phyloP scores from a whole-genome alignment of 2,113 vertebrate species.

The Propithecus coquereli region DNA sequence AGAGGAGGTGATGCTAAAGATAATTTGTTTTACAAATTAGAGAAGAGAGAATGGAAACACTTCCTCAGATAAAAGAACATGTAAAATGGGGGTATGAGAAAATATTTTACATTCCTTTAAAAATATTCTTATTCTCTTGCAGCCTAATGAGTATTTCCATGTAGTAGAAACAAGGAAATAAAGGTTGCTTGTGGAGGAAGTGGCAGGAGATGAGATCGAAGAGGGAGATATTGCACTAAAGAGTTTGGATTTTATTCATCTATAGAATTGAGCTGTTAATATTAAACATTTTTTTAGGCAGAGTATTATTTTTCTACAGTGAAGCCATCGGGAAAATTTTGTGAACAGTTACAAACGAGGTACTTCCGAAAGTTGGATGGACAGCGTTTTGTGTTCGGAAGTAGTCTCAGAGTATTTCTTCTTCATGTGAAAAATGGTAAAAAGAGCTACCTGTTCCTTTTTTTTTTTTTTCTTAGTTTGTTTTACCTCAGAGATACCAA shows the following conservation, averaged over 20 bases:
- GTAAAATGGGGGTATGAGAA: not conserved
- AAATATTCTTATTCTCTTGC: not conserved
- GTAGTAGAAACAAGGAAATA: not conserved
- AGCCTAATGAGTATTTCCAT: not conserved
- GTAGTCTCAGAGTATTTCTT: not conserved
- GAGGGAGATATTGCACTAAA: not conserved
- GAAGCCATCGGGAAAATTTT: constrained; percentile 6
- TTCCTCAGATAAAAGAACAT: not conserved
- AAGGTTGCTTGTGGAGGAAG: not conserved
- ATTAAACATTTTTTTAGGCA: not conserved
- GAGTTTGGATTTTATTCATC: not conserved
- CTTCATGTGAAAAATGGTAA: not conserved
- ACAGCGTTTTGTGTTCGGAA: not conserved
- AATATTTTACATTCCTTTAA: not conserved
- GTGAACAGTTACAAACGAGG: not conserved
- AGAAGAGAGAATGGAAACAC: not conserved
- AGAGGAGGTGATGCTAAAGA: not conserved
- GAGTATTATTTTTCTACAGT: not conserved
- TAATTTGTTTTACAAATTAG: not conserved
- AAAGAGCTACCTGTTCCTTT: not conserved
- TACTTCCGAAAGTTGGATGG: not conserved
- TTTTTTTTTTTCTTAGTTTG: not conserved
- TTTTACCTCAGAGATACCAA: not conserved
- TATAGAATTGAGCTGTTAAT: not conserved
- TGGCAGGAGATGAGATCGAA: not conserved